A percentile compares a stretch with the other conserved stretches of the same genome.
phyloP scores from a whole-genome alignment of 2,113 vertebrate genomes.

The Turnix velox region DNA sequence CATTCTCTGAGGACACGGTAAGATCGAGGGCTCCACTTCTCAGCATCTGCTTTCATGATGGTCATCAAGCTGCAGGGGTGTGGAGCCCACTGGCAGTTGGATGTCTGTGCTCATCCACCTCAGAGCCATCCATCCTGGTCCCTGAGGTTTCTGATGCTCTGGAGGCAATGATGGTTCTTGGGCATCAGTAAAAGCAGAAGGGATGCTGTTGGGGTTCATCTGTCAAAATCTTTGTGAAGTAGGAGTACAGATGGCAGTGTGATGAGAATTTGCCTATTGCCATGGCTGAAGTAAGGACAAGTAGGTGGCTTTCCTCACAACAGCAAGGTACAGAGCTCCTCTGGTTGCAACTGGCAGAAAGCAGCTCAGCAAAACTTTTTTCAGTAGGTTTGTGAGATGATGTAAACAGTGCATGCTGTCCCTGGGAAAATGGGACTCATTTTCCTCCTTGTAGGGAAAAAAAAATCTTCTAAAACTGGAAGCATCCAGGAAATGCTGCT shows the following conservation, averaged over 20 bases:
- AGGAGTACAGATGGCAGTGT: background rate
- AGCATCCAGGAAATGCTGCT: background rate
- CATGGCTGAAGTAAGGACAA: background rate
- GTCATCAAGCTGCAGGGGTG: fast-evolving
- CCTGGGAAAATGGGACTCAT: background rate
- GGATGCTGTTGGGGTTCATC: background rate
- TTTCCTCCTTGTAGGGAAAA: background rate
- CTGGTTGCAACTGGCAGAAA: background rate
- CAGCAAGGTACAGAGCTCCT: background rate
- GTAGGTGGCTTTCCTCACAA: background rate
- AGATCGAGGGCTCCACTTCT: background rate
- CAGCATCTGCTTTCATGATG: background rate
- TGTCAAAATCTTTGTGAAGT: background rate
- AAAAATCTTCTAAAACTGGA: slow-evolving; percentile 13
- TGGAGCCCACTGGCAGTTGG: background rate
- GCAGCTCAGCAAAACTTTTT: background rate
- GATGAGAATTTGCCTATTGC: background rate
- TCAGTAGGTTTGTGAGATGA: background rate
- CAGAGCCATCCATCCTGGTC: fast-evolving
- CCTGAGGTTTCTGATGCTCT: background rate
- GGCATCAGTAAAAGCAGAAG: background rate
- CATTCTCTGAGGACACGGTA: fast-evolving
- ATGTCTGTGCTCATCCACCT: background rate
- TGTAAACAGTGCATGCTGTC: background rate
- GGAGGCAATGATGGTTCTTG: background rate